phyloP scores from a whole-genome alignment of 2,113 vertebrate genomes.

The Myiopsitta monachus region DNA sequence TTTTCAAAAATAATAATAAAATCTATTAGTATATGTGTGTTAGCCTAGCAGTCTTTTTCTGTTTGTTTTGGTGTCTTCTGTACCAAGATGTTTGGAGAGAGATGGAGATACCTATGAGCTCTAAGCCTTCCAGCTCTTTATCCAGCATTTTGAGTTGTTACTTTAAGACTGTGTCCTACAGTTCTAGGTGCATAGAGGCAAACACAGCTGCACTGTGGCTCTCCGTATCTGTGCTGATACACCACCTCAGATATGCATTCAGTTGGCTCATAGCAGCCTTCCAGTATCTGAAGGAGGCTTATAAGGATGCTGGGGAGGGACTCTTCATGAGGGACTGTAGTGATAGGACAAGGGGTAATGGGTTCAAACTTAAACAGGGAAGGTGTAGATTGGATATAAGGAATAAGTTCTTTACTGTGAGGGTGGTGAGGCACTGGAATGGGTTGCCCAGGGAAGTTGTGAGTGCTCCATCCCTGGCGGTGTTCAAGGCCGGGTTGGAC shows the following conservation, averaged over 20 bases:
- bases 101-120: neutral
- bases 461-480: no score
- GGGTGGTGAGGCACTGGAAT: no score
- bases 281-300: no score
- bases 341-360: no score
- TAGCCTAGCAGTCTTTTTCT: neutral
- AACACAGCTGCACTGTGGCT: neutral
- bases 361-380: no score
- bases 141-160: neutral
- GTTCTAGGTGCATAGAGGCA: neutral
- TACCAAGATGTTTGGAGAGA: neutral
- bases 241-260: neutral
- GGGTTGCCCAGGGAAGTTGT: no score
- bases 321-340: no score
- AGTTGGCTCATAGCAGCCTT: neutral
- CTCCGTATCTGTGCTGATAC: neutral
- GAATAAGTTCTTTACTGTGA: no score
- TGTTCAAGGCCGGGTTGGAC: no score
- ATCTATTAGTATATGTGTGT: neutral
- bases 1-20: constrained; percentile 11
- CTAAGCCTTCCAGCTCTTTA: neutral
- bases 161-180: neutral
- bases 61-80: neutral
- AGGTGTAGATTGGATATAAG: no score
- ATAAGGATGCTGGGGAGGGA: no score